Percentiles rank a stretch among this genome's conserved stretches.
Conservation (phyloP, 2,797 vertebrate genomes). For the Melanotaenia trifasciata region DNA sequence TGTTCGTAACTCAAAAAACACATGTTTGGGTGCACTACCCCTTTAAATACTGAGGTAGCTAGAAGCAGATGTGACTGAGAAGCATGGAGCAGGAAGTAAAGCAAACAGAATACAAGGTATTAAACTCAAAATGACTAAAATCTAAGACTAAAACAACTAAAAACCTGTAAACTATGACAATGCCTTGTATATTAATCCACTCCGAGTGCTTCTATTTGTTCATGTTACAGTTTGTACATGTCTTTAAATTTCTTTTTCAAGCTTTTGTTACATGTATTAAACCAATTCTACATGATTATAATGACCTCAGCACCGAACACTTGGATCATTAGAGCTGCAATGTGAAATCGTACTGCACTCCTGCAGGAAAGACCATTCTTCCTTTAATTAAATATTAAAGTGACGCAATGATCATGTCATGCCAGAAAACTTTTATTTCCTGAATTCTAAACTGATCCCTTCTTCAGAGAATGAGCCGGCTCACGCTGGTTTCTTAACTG, state of each 20-base stretch:
- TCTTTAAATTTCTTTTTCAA: conserved; percentile 7
- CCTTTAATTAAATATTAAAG: conserved; percentile 97
- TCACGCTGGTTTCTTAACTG: conserved; percentile 95
- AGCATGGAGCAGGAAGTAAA: too few species aligned
- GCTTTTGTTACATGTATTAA: conserved; percentile 9
- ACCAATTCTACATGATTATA: neutral
- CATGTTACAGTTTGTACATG: conserved; percentile 8
- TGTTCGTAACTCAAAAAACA: too few species aligned
- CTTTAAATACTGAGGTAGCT: too few species aligned
- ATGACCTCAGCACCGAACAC: conserved; percentile 11
- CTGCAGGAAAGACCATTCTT: conserved; percentile 56
- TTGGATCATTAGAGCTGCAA: neutral
- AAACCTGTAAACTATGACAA: too few species aligned
- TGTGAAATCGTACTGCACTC: conserved; percentile 3
- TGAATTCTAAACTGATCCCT: conserved; percentile 96
- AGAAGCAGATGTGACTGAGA: too few species aligned
- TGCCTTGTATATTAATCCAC: neutral
- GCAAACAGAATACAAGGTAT: too few species aligned
- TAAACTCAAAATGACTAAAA: too few species aligned
- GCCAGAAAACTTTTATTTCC: conserved; percentile 92
- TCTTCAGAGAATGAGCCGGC: conserved; percentile 88
- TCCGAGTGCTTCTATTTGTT: neutral
- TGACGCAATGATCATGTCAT: conserved; percentile 88
- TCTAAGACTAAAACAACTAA: too few species aligned
- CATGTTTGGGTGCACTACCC: too few species aligned